Conservation (phyloP, 2,797 vertebrate genomes). For the Erithacus rubecula region DNA sequence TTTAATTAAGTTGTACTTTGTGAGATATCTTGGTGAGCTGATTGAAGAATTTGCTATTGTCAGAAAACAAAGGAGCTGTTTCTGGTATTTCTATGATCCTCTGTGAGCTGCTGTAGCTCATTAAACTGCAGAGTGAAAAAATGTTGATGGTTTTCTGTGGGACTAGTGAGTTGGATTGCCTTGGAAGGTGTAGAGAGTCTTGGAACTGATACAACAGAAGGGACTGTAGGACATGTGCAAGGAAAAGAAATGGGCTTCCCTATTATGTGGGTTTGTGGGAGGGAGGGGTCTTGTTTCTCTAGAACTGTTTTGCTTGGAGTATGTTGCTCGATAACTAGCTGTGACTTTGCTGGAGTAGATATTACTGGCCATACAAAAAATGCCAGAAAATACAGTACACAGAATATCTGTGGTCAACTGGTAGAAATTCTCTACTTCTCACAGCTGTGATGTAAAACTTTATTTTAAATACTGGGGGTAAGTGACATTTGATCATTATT, state of each 20-base stretch:
- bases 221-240: neutral
- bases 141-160: neutral
- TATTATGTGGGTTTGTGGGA: accelerated
- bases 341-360: neutral
- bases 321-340: neutral
- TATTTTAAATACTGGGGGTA: neutral
- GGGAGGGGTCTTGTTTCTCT: neutral
- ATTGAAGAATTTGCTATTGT: neutral
- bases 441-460: neutral
- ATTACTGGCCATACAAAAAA: neutral
- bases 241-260: neutral
- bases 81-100: slow-evolving; percentile 6
- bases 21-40: neutral
- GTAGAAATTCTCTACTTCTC: neutral
- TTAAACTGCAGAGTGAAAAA: neutral
- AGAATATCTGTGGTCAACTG: neutral
- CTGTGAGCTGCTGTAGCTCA: neutral
- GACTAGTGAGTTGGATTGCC: neutral
- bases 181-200: neutral
- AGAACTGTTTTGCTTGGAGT: neutral
- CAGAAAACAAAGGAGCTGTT: neutral
- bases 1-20: neutral
- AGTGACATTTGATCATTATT: neutral
- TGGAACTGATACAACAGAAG: neutral
- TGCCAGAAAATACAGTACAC: neutral